These are phyloP conservation scores for Gambusia yucatana DNA, from an alignment of 2,797 vertebrate species.

Conservation along the genomic window DNA sequence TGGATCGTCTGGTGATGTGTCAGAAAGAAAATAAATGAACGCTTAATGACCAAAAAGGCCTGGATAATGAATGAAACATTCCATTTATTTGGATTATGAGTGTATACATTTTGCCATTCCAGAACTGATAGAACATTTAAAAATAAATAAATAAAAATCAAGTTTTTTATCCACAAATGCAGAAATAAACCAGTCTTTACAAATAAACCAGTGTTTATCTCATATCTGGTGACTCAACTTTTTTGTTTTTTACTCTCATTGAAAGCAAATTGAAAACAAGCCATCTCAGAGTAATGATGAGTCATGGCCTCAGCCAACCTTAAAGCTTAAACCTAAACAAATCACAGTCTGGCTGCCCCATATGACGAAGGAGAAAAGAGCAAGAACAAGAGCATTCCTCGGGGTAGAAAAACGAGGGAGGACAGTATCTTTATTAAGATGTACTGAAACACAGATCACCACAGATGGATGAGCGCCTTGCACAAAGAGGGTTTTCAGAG, in stretches of 20 bases:
- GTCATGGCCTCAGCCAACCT: conserved; percentile 79
- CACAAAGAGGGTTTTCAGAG: conserved; percentile 73
- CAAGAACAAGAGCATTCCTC: conserved; percentile 88
- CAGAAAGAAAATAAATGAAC: conserved; percentile 70
- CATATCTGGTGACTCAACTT: conserved; percentile 19
- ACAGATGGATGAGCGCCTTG: conserved; percentile 81
- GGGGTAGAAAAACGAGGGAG: conserved; percentile 78
- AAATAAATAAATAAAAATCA: conserved; percentile 26
- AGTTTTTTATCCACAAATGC: conserved; percentile 27
- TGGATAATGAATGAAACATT: conserved; percentile 67
- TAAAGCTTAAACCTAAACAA: conserved; percentile 84
- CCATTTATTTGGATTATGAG: conserved; percentile 75
- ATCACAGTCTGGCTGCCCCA: conserved; percentile 76
- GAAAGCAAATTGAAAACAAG: conserved; percentile 72
- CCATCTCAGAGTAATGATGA: conserved; percentile 83
- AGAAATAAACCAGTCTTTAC: conserved; percentile 16
- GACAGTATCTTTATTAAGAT: conserved; percentile 87
- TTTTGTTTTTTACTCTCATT: conserved; percentile 19
- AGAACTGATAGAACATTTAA: conserved; percentile 33
- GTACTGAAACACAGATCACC: conserved; percentile 83
- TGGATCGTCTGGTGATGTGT: conserved; percentile 75
- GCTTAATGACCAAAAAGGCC: conserved; percentile 72
- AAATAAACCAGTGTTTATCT: conserved; percentile 5
- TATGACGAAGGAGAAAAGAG: conserved; percentile 79
- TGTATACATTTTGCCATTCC: conserved; percentile 56